Conservation (phyloP, 2,113 vertebrate genomes). For the Actenoides hombroni region DNA sequence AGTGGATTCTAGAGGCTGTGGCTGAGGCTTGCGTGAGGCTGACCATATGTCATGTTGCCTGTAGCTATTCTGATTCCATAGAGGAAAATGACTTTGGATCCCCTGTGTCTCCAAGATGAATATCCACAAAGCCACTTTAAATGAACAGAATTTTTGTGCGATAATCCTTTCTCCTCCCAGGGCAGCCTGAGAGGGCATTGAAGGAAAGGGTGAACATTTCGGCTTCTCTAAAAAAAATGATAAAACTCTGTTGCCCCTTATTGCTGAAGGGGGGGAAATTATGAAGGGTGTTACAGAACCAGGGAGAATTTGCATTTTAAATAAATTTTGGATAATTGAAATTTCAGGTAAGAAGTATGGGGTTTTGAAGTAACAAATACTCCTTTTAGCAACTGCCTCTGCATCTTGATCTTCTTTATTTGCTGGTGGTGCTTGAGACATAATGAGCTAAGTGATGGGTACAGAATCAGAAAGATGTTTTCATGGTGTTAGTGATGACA, state of each 20-base stretch:
- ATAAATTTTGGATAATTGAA: background rate
- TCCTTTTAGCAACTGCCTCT: background rate
- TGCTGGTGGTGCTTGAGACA: background rate
- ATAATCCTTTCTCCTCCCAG: background rate
- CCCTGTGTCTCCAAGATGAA: background rate
- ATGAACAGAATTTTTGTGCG: background rate
- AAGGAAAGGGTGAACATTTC: background rate
- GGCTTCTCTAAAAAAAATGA: background rate
- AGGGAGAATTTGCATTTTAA: background rate
- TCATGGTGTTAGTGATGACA: background rate
- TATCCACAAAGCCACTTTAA: background rate
- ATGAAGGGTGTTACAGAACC: background rate
- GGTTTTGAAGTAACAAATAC: background rate
- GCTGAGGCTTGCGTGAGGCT: background rate
- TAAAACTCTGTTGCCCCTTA: background rate
- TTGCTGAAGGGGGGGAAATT: background rate
- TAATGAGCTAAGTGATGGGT: background rate
- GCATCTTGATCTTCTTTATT: background rate
- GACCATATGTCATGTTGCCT: accelerated
- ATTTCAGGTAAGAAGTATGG: background rate
- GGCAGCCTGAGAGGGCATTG: background rate
- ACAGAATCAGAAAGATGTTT: background rate
- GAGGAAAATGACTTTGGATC: background rate
- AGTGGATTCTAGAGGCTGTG: background rate
- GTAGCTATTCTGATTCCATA: background rate